phyloP scores from a whole-genome alignment of 2,113 vertebrate genomes.

The Microtus ochrogaster region DNA sequence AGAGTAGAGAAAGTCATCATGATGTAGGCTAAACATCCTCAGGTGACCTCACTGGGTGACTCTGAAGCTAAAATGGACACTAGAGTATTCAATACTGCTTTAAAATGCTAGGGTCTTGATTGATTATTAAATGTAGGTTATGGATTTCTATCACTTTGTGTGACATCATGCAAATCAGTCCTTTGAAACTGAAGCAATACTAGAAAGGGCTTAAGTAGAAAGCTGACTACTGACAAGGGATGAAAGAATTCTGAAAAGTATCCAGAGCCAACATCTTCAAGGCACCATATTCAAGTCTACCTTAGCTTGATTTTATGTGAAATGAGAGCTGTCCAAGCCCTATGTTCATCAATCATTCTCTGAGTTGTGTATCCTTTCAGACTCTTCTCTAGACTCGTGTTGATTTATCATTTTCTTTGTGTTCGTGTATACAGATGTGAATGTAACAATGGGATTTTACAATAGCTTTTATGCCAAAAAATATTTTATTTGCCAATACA shows the following conservation, averaged over 20 bases:
- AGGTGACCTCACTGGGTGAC: background rate
- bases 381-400: background rate
- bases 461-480: background rate
- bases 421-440: background rate
- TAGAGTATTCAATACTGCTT: background rate
- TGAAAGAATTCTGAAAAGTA: background rate
- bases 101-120: background rate
- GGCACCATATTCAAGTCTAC: background rate
- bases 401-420: background rate
- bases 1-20: background rate
- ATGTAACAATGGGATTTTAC: background rate
- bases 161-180: background rate
- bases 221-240: background rate
- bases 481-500: background rate
- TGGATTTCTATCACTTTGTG: background rate
- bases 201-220: background rate
- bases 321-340: background rate
- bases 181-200: background rate
- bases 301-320: background rate
- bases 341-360: background rate
- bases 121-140: background rate
- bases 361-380: background rate
- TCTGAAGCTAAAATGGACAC: background rate
- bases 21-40: background rate
- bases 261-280: background rate